phyloP scores from a whole-genome alignment of 2,113 vertebrate species.

The Corydoras sp. region DNA sequence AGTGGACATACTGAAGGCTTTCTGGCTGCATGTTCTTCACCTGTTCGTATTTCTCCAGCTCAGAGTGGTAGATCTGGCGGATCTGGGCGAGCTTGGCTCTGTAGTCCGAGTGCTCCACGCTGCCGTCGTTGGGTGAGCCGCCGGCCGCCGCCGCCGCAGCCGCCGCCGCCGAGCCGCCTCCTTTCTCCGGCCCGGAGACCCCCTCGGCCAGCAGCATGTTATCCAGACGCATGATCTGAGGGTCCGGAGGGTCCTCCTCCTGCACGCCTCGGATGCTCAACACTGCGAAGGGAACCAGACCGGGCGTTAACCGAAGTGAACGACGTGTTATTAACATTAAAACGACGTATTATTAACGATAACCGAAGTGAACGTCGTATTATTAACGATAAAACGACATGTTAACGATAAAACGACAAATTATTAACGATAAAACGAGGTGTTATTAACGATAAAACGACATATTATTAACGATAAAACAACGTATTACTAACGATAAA shows the following conservation, averaged over 20 bases:
- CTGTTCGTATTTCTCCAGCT: constrained; percentile 91
- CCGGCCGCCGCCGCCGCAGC: constrained; percentile 78
- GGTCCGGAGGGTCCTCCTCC: constrained; percentile 79
- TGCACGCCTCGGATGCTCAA: constrained; percentile 78
- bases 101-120: constrained; percentile 88
- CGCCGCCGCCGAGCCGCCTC: constrained; percentile 72
- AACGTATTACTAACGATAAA: no score
- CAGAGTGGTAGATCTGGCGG: constrained; percentile 85
- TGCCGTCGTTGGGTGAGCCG: constrained; percentile 80
- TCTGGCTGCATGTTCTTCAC: constrained; percentile 45
- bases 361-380: no score
- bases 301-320: no score
- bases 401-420: no score
- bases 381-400: no score
- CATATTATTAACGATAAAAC: no score
- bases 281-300: constrained; percentile 53
- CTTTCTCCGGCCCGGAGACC: constrained; percentile 80
- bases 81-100: constrained; percentile 87
- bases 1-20: no score
- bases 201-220: constrained; percentile 87
- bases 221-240: constrained; percentile 82
- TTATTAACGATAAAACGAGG: no score
- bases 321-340: no score
- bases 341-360: no score
- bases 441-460: no score